phyloP scores from a whole-genome alignment of 92 coral and sea anemone species.

The Chrysogorgia sp. region DNA sequence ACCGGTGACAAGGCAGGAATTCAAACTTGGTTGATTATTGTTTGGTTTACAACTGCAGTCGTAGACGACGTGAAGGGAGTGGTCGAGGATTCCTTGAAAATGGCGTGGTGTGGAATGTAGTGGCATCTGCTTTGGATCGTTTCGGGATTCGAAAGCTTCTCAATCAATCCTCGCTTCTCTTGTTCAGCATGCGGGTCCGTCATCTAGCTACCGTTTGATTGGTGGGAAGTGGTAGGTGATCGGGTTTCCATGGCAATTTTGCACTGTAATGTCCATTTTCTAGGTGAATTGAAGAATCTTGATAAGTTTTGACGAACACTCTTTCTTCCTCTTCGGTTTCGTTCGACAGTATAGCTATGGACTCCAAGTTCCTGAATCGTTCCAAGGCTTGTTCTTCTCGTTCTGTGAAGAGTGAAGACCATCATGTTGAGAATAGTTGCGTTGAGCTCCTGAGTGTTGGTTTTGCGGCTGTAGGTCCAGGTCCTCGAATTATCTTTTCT shows the following conservation, averaged over 20 bases:
- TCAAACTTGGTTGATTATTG: conserved; percentile 48
- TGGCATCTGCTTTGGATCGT: conserved; percentile 13
- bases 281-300: not conserved
- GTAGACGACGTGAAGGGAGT: conserved; percentile 44
- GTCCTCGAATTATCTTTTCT: conserved; percentile 32
- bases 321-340: not conserved
- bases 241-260: conserved; percentile 10
- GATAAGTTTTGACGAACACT: not conserved
- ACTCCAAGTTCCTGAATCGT: conserved; percentile 44
- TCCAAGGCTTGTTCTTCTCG: conserved; percentile 35
- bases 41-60: conserved; percentile 49
- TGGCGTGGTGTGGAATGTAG: conserved; percentile 66
- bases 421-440: not conserved
- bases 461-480: conserved; percentile 64
- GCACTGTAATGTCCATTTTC: not conserved
- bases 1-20: conserved; percentile 51
- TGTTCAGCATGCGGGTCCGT: conserved; percentile 1
- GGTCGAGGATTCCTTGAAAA: conserved; percentile 53
- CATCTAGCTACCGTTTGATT: conserved; percentile 20
- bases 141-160: not conserved
- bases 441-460: conserved; percentile 17
- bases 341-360: conserved; percentile 16
- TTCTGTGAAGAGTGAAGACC: not conserved
- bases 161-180: conserved; percentile 15
- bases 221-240: conserved; percentile 1